Conservation (phyloP, 2,113 vertebrate genomes). For the Hemibagrus wyckioides region DNA sequence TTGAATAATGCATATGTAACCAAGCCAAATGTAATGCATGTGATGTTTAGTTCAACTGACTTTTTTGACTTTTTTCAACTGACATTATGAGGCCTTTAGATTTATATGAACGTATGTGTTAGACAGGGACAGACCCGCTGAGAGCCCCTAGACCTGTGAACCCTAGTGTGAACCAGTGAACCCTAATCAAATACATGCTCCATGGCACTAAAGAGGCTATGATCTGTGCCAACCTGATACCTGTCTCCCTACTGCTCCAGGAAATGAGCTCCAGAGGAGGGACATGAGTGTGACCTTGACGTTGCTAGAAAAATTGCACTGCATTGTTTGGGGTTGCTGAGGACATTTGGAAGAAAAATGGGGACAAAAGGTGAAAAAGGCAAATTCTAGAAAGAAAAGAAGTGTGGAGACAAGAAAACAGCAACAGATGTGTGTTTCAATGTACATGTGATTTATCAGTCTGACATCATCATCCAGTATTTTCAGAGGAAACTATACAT, state of each 20-base stretch:
- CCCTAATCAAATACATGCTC: constrained; percentile 72
- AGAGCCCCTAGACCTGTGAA: constrained; percentile 66
- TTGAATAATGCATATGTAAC: too few species aligned
- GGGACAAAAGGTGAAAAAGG: constrained; percentile 2
- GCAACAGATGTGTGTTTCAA: background rate
- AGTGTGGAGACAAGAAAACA: background rate
- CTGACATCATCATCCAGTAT: background rate
- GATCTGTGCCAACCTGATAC: constrained; percentile 65
- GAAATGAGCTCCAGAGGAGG: constrained; percentile 75
- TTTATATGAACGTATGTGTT: constrained; percentile 5
- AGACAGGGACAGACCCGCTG: constrained; percentile 57
- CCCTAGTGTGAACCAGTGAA: constrained; percentile 66
- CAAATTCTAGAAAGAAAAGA: background rate
- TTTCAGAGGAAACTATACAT: background rate
- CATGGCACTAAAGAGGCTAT: constrained; percentile 64
- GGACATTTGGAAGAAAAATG: background rate
- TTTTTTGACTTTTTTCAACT: too few species aligned
- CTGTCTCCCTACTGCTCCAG: constrained; percentile 73
- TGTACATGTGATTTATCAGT: background rate
- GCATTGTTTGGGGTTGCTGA: constrained; percentile 31
- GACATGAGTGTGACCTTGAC: constrained; percentile 35
- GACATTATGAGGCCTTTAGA: background rate
- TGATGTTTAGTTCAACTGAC: background rate
- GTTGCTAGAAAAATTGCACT: constrained; percentile 37
- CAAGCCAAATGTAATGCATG: background rate